phyloP scores from a whole-genome alignment of 2,797 vertebrate genomes.

The Phataginus tricuspis region DNA sequence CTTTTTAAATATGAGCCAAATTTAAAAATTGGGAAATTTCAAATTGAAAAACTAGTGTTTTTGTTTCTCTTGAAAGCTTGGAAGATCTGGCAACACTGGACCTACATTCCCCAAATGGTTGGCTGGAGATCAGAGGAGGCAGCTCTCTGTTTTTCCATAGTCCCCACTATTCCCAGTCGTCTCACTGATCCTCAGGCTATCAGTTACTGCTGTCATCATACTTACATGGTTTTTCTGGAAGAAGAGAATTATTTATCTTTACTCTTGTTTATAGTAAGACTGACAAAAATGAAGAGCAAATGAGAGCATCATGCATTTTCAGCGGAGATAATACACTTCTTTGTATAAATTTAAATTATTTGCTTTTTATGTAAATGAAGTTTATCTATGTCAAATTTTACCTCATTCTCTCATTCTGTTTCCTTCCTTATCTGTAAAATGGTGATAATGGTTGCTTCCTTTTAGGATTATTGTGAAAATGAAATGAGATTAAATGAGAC shows the following conservation, averaged over 20 bases:
- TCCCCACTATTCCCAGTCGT: background rate
- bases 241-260: background rate
- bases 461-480: background rate
- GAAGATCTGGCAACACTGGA: background rate
- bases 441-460: background rate
- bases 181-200: background rate
- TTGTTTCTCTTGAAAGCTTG: background rate
- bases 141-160: background rate
- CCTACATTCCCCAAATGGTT: background rate
- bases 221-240: background rate
- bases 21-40: background rate
- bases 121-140: background rate
- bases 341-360: background rate
- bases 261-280: background rate
- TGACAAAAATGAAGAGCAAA: background rate
- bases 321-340: background rate
- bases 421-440: background rate
- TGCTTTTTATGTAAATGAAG: background rate
- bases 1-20: background rate
- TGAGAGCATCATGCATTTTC: background rate
- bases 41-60: background rate
- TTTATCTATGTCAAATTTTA: background rate
- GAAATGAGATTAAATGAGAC: background rate
- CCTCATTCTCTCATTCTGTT: background rate
- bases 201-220: too few species aligned